Evolutionary conservation across 2,113 vertebrate species (phyloP).

Genomic region (Silurus glanis): DNA sequence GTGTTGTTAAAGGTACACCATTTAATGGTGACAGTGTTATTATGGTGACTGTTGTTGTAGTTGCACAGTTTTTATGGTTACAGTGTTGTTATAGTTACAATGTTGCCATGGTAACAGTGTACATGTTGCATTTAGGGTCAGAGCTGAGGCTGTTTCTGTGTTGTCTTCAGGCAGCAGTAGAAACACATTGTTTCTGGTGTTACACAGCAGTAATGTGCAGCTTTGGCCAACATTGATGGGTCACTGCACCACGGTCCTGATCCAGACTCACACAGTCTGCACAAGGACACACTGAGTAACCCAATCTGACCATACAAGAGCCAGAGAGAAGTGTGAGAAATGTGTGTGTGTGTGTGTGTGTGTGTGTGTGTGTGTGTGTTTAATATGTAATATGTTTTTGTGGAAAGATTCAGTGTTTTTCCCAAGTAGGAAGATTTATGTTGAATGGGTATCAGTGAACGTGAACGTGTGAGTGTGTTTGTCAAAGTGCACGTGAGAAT

Average conservation of each 20-base stretch:
- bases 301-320: neutral
- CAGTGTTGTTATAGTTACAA: neutral
- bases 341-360: slow-evolving; percentile 14
- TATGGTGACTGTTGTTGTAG: neutral
- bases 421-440: neutral
- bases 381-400: neutral
- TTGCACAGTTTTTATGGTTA: neutral
- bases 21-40: neutral
- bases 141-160: neutral
- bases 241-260: neutral
- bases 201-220: neutral
- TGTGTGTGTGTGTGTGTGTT: neutral
- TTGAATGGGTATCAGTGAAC: neutral
- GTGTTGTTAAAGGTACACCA: too few species aligned
- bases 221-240: neutral
- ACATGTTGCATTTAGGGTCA: neutral
- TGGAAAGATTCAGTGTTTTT: slow-evolving; percentile 2
- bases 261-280: neutral
- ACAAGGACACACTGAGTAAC: neutral
- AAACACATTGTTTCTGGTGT: neutral
- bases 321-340: slow-evolving; percentile 16
- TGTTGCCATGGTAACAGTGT: neutral
- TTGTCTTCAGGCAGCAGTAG: neutral
- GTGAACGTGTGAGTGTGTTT: slow-evolving; percentile 23
- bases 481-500: slow-evolving; percentile 37